Conservation (phyloP, 2,888 invertebrate species). For the Saturnia pavonia region DNA sequence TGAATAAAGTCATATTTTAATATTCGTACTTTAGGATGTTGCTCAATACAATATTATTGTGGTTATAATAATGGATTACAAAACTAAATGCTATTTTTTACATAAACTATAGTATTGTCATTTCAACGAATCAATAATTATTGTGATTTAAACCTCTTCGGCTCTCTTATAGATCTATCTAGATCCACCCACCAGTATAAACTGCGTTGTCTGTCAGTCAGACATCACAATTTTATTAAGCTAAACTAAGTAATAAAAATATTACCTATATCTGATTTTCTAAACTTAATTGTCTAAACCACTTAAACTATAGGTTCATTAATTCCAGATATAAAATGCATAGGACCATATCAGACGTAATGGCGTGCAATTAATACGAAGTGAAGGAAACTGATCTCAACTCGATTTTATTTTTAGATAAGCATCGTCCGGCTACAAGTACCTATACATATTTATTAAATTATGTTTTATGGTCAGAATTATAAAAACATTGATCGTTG, state of each 20-base stretch:
- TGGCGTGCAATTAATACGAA: slow-evolving; percentile 6
- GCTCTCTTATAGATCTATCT: too few species aligned
- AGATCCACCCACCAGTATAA: too few species aligned
- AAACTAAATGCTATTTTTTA: too few species aligned
- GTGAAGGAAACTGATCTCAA: slow-evolving; percentile 10
- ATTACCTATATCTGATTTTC: not conserved
- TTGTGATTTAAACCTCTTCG: too few species aligned
- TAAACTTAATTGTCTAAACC: not conserved
- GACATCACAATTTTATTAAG: too few species aligned
- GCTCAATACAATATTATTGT: not conserved
- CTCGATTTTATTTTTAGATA: slow-evolving; percentile 5
- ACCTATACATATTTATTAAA: not conserved
- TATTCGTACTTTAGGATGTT: not conserved
- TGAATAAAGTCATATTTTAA: not conserved
- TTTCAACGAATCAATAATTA: too few species aligned
- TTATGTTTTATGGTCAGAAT: not conserved
- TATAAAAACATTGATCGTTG: not conserved
- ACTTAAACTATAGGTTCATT: not conserved
- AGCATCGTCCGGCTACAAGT: not conserved
- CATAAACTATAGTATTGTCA: too few species aligned
- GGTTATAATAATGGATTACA: too few species aligned
- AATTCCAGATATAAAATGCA: not conserved
- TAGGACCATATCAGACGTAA: not conserved
- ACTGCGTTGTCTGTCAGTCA: too few species aligned
- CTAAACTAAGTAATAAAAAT: not conserved